These are phyloP conservation scores for Etheostoma cragini DNA, from an alignment of 2,113 vertebrate genomes.

Conservation along the genomic window DNA sequence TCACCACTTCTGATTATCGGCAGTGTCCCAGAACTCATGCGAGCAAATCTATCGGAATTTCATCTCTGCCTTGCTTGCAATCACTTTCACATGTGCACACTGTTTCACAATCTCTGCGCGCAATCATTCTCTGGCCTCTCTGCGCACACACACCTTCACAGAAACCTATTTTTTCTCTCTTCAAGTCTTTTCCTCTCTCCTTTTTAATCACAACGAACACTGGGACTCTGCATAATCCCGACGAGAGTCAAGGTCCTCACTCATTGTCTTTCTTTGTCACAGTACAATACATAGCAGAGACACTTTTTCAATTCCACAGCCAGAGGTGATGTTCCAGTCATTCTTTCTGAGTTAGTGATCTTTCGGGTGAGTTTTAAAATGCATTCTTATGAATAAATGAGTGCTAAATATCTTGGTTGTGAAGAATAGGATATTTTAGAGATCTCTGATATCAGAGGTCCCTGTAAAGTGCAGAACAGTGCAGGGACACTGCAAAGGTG, in stretches of 20 bases:
- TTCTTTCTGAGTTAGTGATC: neutral
- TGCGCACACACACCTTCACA: neutral
- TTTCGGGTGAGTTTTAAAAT: constrained; percentile 30
- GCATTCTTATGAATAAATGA: neutral
- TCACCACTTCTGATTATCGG: constrained; percentile 75
- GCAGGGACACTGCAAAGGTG: constrained; percentile 19
- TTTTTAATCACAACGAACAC: constrained; percentile 58
- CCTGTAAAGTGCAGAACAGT: constrained; percentile 14
- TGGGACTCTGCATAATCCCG: constrained; percentile 40
- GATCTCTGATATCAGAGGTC: constrained; percentile 23
- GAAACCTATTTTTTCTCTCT: constrained; percentile 41
- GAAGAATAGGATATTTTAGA: neutral
- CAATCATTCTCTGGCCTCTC: neutral
- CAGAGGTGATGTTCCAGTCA: neutral
- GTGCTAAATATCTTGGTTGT: constrained; percentile 17
- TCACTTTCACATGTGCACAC: constrained; percentile 45
- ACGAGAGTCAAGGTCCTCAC: constrained; percentile 13
- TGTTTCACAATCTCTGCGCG: constrained; percentile 19
- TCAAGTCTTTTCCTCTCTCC: constrained; percentile 7
- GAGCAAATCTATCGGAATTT: constrained; percentile 66
- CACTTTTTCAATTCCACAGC: constrained; percentile 3
- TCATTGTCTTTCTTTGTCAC: constrained; percentile 32
- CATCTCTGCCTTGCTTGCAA: constrained; percentile 58
- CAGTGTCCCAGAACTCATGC: constrained; percentile 57
- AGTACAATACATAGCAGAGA: constrained; percentile 28